A percentile compares a stretch with the other conserved stretches of the same genome.
phyloP scores from a whole-genome alignment of 2,888 invertebrate genomes.

The Mythimna albipuncta region DNA sequence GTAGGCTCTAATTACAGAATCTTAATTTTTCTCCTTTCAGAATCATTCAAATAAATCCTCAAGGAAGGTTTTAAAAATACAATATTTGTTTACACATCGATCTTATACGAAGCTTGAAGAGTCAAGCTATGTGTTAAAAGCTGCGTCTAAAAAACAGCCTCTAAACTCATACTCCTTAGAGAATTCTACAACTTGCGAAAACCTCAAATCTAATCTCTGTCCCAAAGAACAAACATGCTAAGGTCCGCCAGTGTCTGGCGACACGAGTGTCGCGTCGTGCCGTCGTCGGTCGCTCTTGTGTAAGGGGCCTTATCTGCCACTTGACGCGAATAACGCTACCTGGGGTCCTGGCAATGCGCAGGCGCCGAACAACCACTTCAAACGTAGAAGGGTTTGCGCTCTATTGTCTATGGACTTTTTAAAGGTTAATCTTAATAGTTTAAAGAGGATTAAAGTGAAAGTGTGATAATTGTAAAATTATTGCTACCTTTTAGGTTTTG shows the following conservation, averaged over 20 bases:
- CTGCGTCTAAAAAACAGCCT: not conserved
- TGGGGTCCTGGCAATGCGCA: conserved; percentile 70
- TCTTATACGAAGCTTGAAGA: too few relatives aligned
- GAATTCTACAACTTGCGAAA: conserved; percentile 40
- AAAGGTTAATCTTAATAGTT: conserved; percentile 51
- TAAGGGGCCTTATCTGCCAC: conserved; percentile 76
- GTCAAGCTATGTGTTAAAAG: not conserved
- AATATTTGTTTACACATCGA: too few relatives aligned
- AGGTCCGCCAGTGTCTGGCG: conserved; percentile 62
- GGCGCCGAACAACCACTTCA: conserved; percentile 78
- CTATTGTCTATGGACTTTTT: conserved; percentile 72
- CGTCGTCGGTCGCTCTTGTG: conserved; percentile 62
- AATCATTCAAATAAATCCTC: not conserved
- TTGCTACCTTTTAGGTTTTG: conserved; percentile 17
- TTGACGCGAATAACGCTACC: conserved; percentile 81
- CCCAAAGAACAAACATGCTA: conserved; percentile 44
- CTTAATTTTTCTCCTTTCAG: too few relatives aligned
- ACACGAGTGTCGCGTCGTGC: conserved; percentile 68
- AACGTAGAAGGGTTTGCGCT: conserved; percentile 76
- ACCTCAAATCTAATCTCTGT: conserved; percentile 54
- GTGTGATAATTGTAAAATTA: conserved; percentile 18
- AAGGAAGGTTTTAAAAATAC: not conserved
- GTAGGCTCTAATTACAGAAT: too few relatives aligned
- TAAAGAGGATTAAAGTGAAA: conserved; percentile 37
- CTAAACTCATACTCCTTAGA: conserved; percentile 7